A percentile compares a stretch with the other conserved stretches of the same genome.
phyloP scores from a whole-genome alignment of 2,888 invertebrate genomes.

The Epicampocera succincta region DNA sequence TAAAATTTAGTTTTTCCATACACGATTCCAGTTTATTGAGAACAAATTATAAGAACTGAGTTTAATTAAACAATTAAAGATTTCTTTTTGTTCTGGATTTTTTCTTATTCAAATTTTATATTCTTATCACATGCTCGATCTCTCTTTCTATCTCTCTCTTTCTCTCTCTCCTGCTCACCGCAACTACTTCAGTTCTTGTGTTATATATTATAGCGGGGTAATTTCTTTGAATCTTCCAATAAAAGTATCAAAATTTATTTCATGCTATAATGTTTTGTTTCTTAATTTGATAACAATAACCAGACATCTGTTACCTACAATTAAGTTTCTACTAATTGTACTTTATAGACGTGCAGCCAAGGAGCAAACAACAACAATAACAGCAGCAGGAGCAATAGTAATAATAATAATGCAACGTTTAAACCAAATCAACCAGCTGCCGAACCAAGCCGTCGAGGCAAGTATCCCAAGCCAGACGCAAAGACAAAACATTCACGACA shows the following conservation, averaged over 20 bases:
- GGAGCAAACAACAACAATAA: conserved; percentile 41
- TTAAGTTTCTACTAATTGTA: conserved; percentile 68
- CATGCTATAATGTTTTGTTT: conserved; percentile 59
- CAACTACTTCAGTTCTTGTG: conserved; percentile 14
- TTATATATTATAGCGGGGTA: conserved; percentile 11
- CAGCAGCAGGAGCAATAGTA: too few species aligned
- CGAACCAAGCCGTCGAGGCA: conserved; percentile 29
- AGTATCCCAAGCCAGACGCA: conserved; percentile 36
- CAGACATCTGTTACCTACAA: conserved; percentile 69
- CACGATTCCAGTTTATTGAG: too few species aligned
- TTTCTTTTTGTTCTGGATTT: too few species aligned
- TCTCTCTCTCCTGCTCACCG: not conserved
- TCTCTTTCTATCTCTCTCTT: too few species aligned
- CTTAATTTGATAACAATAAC: conserved; percentile 69
- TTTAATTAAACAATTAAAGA: too few species aligned
- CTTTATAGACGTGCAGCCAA: conserved; percentile 49
- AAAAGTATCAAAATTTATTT: conserved; percentile 66
- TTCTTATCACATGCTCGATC: conserved; percentile 29
- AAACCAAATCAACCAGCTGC: conserved; percentile 59
- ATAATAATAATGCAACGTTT: conserved; percentile 28
- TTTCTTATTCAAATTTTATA: conserved; percentile 17
- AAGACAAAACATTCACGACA: conserved; percentile 35
- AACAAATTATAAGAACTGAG: too few species aligned
- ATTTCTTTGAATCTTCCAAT: conserved; percentile 62
- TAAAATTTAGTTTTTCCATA: too few species aligned